Base-by-base conservation (phyloP, 2,888 invertebrate species). In the Heliconius ethilla region DNA sequence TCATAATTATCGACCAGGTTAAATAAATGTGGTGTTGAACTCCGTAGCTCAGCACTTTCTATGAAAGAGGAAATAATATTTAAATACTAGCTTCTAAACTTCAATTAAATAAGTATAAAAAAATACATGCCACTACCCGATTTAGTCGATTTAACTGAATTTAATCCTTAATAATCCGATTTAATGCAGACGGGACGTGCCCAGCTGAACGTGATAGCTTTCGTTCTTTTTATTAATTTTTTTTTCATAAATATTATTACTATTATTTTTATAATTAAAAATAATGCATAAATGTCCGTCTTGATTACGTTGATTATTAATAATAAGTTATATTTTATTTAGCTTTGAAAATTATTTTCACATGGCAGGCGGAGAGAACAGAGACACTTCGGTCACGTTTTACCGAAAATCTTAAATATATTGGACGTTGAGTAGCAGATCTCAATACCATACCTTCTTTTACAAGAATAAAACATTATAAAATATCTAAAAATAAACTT, bases 181-280 rank as follows among this genome's bases (percentile, higher is more conserved):
- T 59, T n/a, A 59, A n/a, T 11, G n/a, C 59, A 59, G 59, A n/a
- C n/a, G 59, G 59, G 59, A 59, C n/a, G n/a, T n/a, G 59, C 22
- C 59, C 59, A 11, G n/a, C 59, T 59, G 59, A n/a, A n/a, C n/a
- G n/a, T 59, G 59, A 59, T 59, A 59, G n/a, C n/a, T 59, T 51
- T 51, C 51, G 1, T 18, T 22, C 3, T 22, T 22, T 51, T 27
- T 27, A 27, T 2, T 51, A 18, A 5, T 18, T 18, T 2, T 51
- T 51, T 51, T 51, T 51, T 51, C 51, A 51, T 51, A 18, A 51
- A 18, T 51, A 6, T 18, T 51, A 51, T 51, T 51, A 22, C 51
- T 18, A 22, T 7, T 7, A 18, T 51, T 22, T 51, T 51, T 15
- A 51, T 51, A 51, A 18, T 51, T 51, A 51, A 51, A 51, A 51